Evolutionary conservation across 2,888 invertebrate species (phyloP), one percentile per base, ranked within the genome.

Genomic region (Hipparchia sbordonii): DNA sequence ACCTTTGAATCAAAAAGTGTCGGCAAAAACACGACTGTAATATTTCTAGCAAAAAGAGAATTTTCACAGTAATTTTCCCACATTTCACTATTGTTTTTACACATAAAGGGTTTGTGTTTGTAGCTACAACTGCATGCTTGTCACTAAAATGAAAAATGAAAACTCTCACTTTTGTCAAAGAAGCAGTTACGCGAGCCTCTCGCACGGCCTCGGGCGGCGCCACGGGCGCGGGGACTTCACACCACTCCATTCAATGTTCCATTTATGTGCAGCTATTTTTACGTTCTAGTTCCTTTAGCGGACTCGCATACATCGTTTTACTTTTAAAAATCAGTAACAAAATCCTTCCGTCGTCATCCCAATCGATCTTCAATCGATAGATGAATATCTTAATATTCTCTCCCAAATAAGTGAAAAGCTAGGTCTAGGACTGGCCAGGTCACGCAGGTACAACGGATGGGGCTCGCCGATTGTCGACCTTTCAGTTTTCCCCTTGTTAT

Each of bases 91-190:
- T 57, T 57, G 57, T 57, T 61, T 23, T 61, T 12, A 61, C 45
- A 62, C 62, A 13, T 46, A 46, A 62, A 62, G 48, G 62, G 13
- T 23, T 23, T 23, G 23, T 23, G 62, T 45, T 45, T 45, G 45
- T 59, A 60, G 60, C 60, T 33, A 7, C 1, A 60, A 60, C 60
- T 60, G 45, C 6, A 45, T 13, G 45, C 62, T 13, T 13, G 62
- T 46, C 48, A n/a, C 13, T 13, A 46, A 10, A 46, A 8, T 62
- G 62, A 62, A 62, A 62, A 48, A 62, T 62, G 46, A 62, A 48
- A 62, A 62, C 62, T 46, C 57, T 57, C 13, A 57, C 46, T 62
- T 45, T 61, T 61, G 45, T 45, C 60, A 61, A 61, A 61, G 60
- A 45, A n/a, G 2, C 12, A 10, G 33, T 60, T 12, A 10, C 12